Conservation (phyloP, 2,113 vertebrate species). For the Urocynchramus pylzowi region DNA sequence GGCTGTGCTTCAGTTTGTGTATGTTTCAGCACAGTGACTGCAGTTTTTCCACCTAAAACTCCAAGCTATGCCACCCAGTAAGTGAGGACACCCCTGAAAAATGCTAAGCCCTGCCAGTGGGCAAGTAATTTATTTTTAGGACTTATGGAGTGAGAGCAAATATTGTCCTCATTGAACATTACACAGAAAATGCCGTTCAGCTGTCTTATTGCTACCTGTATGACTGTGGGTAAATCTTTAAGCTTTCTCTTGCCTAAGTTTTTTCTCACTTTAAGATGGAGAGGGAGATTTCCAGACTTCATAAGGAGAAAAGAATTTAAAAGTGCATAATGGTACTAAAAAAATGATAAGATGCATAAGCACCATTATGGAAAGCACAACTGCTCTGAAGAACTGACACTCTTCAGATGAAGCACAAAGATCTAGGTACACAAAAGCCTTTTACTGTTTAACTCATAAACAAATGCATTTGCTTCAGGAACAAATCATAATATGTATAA, state of each 20-base stretch:
- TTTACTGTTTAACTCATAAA: background rate
- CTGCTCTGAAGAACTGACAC: background rate
- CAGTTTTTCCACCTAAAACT: background rate
- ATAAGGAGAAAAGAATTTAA: background rate
- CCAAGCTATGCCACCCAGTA: background rate
- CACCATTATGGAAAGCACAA: background rate
- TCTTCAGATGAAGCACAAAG: background rate
- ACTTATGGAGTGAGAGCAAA: background rate
- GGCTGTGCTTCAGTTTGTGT: background rate
- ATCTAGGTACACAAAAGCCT: background rate
- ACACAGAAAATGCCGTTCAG: accelerated
- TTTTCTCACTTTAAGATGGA: background rate
- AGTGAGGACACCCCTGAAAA: background rate
- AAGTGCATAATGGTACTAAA: background rate
- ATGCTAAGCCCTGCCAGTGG: accelerated
- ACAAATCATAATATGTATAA: background rate
- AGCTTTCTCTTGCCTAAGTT: background rate
- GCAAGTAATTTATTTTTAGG: background rate
- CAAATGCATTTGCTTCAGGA: background rate
- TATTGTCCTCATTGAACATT: background rate
- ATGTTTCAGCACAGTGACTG: background rate
- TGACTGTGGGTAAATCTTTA: background rate
- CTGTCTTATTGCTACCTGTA: background rate
- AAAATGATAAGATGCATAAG: background rate
- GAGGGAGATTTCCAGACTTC: background rate